Conservation (phyloP, 2,113 vertebrate genomes). For the Daphoenositta chrysoptera region DNA sequence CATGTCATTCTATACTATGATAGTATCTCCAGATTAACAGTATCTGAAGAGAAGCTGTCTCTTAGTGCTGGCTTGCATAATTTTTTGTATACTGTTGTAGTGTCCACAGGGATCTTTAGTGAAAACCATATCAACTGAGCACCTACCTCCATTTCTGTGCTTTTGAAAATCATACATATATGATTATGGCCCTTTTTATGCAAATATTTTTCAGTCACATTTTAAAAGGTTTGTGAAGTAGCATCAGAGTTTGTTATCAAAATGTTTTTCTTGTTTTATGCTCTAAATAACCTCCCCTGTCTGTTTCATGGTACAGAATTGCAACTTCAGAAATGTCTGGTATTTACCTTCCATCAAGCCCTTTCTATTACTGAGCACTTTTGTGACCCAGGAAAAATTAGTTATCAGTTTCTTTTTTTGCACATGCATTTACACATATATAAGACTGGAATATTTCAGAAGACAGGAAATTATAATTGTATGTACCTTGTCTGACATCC, state of each 20-base stretch:
- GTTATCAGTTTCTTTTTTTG: background rate
- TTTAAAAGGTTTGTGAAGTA: background rate
- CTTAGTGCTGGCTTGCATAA: background rate
- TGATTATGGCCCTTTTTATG: background rate
- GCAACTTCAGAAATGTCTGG: background rate
- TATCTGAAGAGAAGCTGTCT: background rate
- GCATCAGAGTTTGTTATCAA: background rate
- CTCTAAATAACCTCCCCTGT: background rate
- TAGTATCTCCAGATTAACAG: background rate
- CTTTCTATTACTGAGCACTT: background rate
- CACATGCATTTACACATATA: background rate
- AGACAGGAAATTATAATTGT: background rate
- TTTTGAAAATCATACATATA: background rate
- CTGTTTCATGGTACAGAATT: background rate
- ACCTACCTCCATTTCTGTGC: background rate
- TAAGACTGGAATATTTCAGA: background rate
- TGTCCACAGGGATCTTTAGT: background rate
- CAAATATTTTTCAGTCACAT: background rate
- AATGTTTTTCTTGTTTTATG: background rate
- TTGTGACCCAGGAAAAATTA: background rate
- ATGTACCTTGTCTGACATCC: background rate
- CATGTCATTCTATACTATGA: background rate
- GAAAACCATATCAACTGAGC: rapidly evolving
- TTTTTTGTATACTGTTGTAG: background rate
- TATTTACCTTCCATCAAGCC: background rate